These are phyloP conservation scores for Chalcosyrphus nemorum DNA, from an alignment of 2,888 invertebrate genomes.

Conservation along the genomic window DNA sequence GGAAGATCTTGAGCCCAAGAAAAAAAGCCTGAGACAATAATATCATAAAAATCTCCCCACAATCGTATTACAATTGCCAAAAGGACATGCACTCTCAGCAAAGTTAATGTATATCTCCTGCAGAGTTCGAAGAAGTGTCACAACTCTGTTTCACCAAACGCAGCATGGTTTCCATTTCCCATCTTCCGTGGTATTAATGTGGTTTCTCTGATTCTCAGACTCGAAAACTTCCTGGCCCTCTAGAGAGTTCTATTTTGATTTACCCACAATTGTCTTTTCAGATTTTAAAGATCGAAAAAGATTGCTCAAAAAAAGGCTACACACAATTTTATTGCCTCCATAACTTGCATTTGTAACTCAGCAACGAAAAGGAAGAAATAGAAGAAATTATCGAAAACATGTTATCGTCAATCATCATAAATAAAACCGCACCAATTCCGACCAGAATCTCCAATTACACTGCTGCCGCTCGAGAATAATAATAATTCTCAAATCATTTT, in stretches of 20 bases:
- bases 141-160: neutral
- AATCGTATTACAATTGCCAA: neutral
- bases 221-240: neutral
- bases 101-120: neutral
- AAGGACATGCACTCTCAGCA: neutral
- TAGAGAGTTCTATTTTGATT: neutral
- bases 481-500: constrained; percentile 67
- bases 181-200: neutral
- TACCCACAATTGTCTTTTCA: neutral
- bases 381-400: constrained; percentile 17
- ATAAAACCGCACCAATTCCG: constrained; percentile 34
- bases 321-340: constrained; percentile 4
- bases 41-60: neutral
- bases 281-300: neutral
- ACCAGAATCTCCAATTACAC: constrained; percentile 48
- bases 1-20: too few relatives aligned
- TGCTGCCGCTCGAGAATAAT: neutral
- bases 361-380: neutral
- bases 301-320: neutral
- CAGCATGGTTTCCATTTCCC: neutral
- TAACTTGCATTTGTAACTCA: neutral
- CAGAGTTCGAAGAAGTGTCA: neutral
- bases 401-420: constrained; percentile 55
- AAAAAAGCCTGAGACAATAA: too few relatives aligned
- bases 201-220: neutral